Evolutionary conservation across 2,113 vertebrate genomes (phyloP), one percentile per base, ranked within the genome.

Genomic region (Archocentrus centrarchus): DNA sequence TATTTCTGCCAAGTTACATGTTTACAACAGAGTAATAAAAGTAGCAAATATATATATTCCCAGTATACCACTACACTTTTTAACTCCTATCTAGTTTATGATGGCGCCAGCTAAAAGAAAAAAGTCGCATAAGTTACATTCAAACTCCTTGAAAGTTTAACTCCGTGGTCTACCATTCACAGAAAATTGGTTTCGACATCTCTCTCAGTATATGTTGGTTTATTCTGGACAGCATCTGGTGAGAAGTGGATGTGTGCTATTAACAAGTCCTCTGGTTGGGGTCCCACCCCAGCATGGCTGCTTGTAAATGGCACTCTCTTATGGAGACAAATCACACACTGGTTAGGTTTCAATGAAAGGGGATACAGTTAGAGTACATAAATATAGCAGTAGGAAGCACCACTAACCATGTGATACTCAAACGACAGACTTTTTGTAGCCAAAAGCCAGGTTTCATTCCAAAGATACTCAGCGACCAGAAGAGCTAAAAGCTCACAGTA

Each of bases 281-380:
- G 94, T 91, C 93, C 92, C 91, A 86, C 93, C 94, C 89, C 93
- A 95, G 94, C 94, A 93, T 84, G 94, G 88, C 92, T 94, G 89
- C 95, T 94, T 94, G 95, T 95, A 95, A 96, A 96, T 95, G 93
- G 93, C 59, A 88, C 88, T 93, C 92, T 95, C 94, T 94, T 95
- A 94, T 93, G 88, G 93, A 92, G 93, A 94, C 91, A 95, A 92
- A 94, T 92, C 86, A 86, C 82, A 93, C 94, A 83, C 91, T 92
- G 93, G 93, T 93, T 91, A 81, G 86, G 88, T 92, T 91, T 92
- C 93, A 91, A 92, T 95, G 93, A 94, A 96, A 95, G 91, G 91
- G 86, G 92, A 94, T 94, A 93, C 92, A 94, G 93, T 94, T 81
- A 82, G 93, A 93, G 91, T 91, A 90, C 93, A 94, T 95, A 95